Conservation (phyloP, 2,797 vertebrate genomes). For the Decapterus maruadsi region DNA sequence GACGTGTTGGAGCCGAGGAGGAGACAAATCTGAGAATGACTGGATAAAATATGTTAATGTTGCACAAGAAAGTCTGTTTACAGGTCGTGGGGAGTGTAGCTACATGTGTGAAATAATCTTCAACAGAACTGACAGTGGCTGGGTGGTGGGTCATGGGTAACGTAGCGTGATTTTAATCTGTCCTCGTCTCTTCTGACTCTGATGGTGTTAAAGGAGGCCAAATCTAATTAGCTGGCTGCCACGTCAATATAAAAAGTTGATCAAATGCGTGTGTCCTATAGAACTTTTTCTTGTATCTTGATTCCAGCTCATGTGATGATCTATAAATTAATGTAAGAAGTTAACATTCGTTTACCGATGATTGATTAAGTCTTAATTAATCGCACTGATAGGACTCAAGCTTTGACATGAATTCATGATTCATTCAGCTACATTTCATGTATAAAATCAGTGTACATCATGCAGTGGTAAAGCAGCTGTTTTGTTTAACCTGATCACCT, state of each 20-base stretch:
- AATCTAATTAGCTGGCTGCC: no score
- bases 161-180: neutral
- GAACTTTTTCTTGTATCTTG: neutral
- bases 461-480: neutral
- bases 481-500: neutral
- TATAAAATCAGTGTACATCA: neutral
- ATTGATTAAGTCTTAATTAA: neutral
- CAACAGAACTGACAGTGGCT: neutral
- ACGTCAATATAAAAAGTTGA: neutral
- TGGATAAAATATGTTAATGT: neutral
- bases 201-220: no score
- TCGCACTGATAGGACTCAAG: neutral
- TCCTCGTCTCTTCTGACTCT: no score
- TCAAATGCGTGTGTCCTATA: neutral
- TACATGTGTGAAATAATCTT: neutral
- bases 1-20: neutral
- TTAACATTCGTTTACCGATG: neutral
- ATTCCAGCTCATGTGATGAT: neutral
- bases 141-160: neutral
- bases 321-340: neutral
- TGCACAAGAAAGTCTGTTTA: neutral
- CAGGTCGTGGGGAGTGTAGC: neutral
- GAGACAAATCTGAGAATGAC: neutral
- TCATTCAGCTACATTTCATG: neutral
- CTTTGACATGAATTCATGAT: neutral